Evolutionary conservation across 2,888 invertebrate genomes (phyloP).

Genomic region (Drosophila maculinotata): DNA sequence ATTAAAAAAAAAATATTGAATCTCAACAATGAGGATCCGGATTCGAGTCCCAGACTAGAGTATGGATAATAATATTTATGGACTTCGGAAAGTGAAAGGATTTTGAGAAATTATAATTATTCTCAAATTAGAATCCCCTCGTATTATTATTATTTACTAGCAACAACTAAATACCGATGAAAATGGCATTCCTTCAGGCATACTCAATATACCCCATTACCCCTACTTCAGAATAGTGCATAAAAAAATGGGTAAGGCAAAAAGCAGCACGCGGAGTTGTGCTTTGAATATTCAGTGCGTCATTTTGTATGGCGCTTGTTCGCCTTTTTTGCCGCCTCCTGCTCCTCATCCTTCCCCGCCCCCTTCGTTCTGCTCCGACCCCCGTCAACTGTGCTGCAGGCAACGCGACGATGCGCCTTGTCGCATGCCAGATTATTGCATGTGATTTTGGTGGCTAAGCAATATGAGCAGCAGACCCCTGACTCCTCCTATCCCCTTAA

Average conservation of each 20-base stretch:
- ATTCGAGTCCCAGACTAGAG: too few species aligned
- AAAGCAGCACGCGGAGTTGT: constrained; percentile 56
- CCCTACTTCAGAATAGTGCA: neutral
- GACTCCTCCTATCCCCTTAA: too few species aligned
- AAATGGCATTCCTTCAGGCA: too few species aligned
- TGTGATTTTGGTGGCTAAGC: constrained; percentile 51
- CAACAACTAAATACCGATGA: too few species aligned
- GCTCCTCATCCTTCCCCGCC: too few species aligned
- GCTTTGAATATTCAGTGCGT: constrained; percentile 78
- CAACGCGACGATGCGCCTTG: constrained; percentile 29
- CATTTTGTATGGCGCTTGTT: constrained; percentile 49
- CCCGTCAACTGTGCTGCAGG: constrained; percentile 10
- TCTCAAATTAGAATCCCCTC: too few species aligned
- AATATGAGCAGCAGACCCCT: constrained; percentile 1
- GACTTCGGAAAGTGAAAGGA: too few species aligned
- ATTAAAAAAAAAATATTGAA: too few species aligned
- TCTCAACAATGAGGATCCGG: too few species aligned
- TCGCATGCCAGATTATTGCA: constrained; percentile 72
- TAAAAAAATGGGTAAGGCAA: constrained; percentile 1
- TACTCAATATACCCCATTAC: neutral
- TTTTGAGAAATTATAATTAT: too few species aligned
- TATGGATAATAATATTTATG: too few species aligned
- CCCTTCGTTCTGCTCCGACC: neutral
- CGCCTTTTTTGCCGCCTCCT: constrained; percentile 21
- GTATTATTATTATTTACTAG: too few species aligned